Base-by-base conservation (phyloP, 2,797 vertebrate species). In the Linurgus olivaceus region DNA sequence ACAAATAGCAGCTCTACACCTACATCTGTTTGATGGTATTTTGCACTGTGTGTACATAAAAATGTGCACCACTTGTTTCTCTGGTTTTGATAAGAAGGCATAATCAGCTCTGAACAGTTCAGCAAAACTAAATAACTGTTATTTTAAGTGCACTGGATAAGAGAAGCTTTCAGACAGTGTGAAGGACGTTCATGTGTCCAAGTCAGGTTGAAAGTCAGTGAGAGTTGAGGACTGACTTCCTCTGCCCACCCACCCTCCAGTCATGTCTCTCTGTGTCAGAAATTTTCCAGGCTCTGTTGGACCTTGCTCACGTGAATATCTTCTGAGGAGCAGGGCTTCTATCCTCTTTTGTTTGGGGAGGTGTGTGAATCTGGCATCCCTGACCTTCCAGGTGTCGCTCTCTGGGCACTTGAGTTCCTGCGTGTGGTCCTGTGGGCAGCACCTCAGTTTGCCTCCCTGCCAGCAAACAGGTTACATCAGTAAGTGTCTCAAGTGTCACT, bases 21-120 rank as follows among this genome's bases (percentile, higher is more conserved):
- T 94, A 96, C 95, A 94, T 91, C 93, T 92, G 47, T 89, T 93
- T 92, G 80, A 85, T 76, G 81, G 28, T 71, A 93, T 87, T 96
- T 92, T 89, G 75, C 40, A 74, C 65, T 13, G 23, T 0, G 0
- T 74, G 21, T n/a, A 33, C 65, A 58, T 81, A 74, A 94, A 77
- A 94, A 93, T 80, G 73, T 42, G 37, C 47, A 24, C 25, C 55
- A 40, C 33, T 90, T 42, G 9, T 82, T 86, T 87, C 63, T 84
- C 63, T 93, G 48, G 29, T 82, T 82, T 82, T 79, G 48, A 23
- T 84, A 86, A 50, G 77, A 71, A 82, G 63, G n/a, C 44, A 71
- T 35, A 59, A 81, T 55, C 48, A 63, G 11, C 42, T 90, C 63
- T 29, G 35, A 88, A 54, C 33, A 51, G 55, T 93, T 88, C 11